Evolutionary conservation across 1,140 invertebrate species (phyloP).

Genomic region (Nasonia vitripennis): DNA sequence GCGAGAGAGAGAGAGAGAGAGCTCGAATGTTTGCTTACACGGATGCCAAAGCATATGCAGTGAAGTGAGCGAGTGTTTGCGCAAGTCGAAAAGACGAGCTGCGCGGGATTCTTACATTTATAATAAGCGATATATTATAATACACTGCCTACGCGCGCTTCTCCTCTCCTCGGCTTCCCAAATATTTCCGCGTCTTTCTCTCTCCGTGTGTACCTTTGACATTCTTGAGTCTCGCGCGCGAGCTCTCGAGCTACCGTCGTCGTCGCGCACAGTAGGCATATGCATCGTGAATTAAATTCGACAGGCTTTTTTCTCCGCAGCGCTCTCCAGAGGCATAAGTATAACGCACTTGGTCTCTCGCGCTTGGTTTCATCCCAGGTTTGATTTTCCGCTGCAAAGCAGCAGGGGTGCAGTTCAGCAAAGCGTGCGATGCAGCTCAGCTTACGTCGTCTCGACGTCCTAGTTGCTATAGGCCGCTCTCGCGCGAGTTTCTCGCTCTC

Average conservation of each 20-base stretch:
- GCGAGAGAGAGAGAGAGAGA: too few species aligned
- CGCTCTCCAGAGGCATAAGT: too few species aligned
- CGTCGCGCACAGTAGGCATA: too few species aligned
- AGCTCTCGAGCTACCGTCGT: neutral
- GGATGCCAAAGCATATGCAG: slow-evolving; percentile 42
- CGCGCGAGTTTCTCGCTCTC: too few species aligned
- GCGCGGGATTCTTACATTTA: neutral
- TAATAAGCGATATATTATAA: neutral
- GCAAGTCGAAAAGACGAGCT: slow-evolving; percentile 65
- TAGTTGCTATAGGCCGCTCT: too few species aligned
- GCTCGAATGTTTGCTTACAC: slow-evolving; percentile 67
- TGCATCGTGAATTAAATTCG: neutral
- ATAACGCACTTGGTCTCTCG: neutral
- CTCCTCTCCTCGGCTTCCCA: neutral
- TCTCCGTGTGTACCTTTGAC: slow-evolving; percentile 20
- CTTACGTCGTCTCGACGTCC: too few species aligned
- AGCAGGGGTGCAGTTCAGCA: slow-evolving; percentile 41
- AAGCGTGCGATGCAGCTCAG: slow-evolving; percentile 25
- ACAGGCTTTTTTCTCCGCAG: neutral
- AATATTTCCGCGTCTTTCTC: slow-evolving; percentile 10
- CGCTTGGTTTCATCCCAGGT: neutral
- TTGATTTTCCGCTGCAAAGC: neutral
- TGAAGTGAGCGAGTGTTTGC: slow-evolving; percentile 57
- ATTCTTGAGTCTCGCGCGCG: neutral
- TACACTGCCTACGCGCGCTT: neutral